Conservation (phyloP, 2,797 vertebrate species). For the Hydrolagus colliei region DNA sequence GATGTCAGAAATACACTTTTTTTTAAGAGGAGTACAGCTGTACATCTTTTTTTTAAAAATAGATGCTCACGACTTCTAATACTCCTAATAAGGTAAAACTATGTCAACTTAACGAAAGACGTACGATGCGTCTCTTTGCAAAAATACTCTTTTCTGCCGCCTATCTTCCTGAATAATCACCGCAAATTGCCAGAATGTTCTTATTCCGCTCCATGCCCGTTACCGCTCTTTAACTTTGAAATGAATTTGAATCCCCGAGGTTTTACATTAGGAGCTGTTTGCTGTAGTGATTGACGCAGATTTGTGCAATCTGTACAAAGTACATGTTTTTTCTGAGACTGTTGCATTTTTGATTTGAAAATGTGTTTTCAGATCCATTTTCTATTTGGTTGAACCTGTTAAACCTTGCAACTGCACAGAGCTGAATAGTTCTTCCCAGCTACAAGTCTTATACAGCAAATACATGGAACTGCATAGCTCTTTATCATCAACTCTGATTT, state of each 20-base stretch:
- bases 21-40: background rate
- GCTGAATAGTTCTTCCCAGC: conserved; percentile 39
- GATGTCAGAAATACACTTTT: background rate
- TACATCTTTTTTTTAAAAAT: conserved; percentile 3
- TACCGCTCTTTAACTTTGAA: conserved; percentile 19
- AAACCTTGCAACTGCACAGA: background rate
- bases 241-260: conserved; percentile 5
- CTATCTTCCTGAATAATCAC: conserved; percentile 15
- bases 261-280: background rate
- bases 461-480: conserved; percentile 66
- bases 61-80: background rate
- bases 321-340: background rate
- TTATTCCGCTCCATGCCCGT: conserved; percentile 2
- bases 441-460: conserved; percentile 61
- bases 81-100: background rate
- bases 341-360: background rate
- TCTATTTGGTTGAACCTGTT: background rate
- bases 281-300: background rate
- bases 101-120: background rate
- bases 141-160: conserved; percentile 9
- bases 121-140: conserved; percentile 8
- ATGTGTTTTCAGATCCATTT: background rate
- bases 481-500: conserved; percentile 76
- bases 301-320: conserved; percentile 5
- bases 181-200: conserved; percentile 17